Evolutionary conservation across 2,888 invertebrate species (phyloP).

Genomic region (Torymus texanus): DNA sequence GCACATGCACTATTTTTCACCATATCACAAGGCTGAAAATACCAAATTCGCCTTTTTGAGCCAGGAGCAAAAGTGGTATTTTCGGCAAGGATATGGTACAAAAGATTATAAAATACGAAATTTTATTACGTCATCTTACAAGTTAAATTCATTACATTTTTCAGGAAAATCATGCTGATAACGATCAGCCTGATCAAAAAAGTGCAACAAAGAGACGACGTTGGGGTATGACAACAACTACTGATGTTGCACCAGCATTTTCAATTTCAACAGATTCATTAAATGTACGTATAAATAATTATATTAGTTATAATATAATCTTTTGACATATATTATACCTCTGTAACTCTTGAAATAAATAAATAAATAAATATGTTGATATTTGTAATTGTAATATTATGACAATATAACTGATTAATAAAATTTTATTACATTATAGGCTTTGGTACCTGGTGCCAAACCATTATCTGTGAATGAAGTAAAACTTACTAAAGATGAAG

Average conservation of each 20-base stretch:
- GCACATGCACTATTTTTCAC: too few relatives aligned
- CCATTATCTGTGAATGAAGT: constrained; percentile 75
- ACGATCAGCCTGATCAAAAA: constrained; percentile 66
- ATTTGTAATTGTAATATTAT: not conserved
- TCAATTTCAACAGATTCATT: constrained; percentile 86
- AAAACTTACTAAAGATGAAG: constrained; percentile 73
- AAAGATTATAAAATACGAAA: too few relatives aligned
- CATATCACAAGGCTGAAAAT: too few relatives aligned
- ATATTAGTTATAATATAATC: constrained; percentile 23
- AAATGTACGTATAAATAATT: constrained; percentile 74
- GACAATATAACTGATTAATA: not conserved
- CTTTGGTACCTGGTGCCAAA: constrained; percentile 75
- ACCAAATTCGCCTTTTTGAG: too few relatives aligned
- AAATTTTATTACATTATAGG: constrained; percentile 62
- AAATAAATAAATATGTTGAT: not conserved
- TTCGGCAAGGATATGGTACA: too few relatives aligned
- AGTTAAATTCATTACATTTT: constrained; percentile 4
- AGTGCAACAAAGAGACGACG: constrained; percentile 73
- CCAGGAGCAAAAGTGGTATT: too few relatives aligned
- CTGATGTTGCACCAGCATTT: constrained; percentile 79
- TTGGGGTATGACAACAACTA: constrained; percentile 73
- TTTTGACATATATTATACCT: constrained; percentile 25
- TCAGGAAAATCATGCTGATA: constrained; percentile 69
- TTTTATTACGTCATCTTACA: too few relatives aligned
- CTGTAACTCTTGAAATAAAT: too few relatives aligned